Evolutionary conservation across 2,888 invertebrate species (phyloP), one percentile per base, ranked within the genome.

Genomic region (Xanthorhoe spadicearia): DNA sequence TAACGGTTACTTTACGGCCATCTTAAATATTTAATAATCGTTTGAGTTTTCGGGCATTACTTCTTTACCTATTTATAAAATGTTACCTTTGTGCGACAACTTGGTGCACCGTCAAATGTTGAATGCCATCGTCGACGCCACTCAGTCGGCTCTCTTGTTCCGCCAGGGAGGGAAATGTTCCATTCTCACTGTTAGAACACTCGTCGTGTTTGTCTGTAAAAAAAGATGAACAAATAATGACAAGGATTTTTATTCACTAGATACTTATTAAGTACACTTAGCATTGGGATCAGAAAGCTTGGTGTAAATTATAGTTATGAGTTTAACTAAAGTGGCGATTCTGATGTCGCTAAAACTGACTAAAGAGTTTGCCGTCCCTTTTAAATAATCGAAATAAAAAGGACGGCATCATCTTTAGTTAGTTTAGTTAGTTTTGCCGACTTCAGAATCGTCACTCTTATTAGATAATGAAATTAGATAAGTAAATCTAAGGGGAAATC

Each of bases 61-160:
- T 32, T 32, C 32, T 7, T 5, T 32, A 5, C 7, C 7, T 32
- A 32, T 4, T 7, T 4, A 6, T 32, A 38, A 10, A 15, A 17
- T 61, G 48, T 57, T 87, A 95, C 95, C 95, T 94, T 86, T 96
- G 96, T 66, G 96, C 95, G 70, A 97, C 96, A 75, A 97, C 95
- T 88, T 97, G 96, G 80, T 97, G 96, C 48, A 97, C 95, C 28
- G 96, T 96, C 49, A 96, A 89, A 69, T 95, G 95, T 65, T 95
- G 95, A 49, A 90, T 92, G 43, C 93, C 93, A 69, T 95, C 94
- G 60, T 94, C 94, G 0, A 94, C 93, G 72, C 87, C 94, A 17
- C 90, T 89, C 43, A 93, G 78, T 46, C 90, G 77, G 61, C 89
- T 83, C 70, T 93, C 93, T 66, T 94, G 93, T 71, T 94, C 93